A percentile compares a stretch with the other conserved stretches of the same genome.
These are phyloP conservation scores for Thyatira batis DNA, from an alignment of 2,888 invertebrate genomes.

Conservation along the genomic window DNA sequence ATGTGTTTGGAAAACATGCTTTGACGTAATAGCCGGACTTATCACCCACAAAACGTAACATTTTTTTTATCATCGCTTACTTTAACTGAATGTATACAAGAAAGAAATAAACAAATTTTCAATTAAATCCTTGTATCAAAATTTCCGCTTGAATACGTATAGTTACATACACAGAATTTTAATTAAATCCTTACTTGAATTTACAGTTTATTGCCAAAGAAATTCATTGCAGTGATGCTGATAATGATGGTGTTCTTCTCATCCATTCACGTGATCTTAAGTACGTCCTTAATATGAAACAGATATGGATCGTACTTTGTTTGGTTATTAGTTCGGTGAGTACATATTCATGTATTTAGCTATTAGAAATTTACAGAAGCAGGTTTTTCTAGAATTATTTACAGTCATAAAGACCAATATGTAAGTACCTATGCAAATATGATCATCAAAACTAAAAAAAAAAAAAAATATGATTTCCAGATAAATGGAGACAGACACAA, in stretches of 20 bases:
- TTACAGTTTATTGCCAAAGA: constrained; percentile 47
- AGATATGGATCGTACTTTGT: constrained; percentile 45
- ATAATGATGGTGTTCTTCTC: constrained; percentile 44
- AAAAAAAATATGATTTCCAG: constrained; percentile 30
- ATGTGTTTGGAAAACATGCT: too few relatives aligned
- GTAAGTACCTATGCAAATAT: too few relatives aligned
- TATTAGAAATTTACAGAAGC: too few relatives aligned
- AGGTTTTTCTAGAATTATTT: too few relatives aligned
- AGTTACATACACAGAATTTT: constrained; percentile 42
- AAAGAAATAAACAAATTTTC: background rate
- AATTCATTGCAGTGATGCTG: constrained; percentile 40
- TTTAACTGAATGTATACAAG: background rate
- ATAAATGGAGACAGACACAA: constrained; percentile 40
- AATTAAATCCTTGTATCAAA: background rate
- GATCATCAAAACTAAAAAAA: constrained; percentile 8
- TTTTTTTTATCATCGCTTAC: background rate
- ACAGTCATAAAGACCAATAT: too few relatives aligned
- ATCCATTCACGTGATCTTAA: constrained; percentile 37
- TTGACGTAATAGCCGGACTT: background rate
- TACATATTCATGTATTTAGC: too few relatives aligned
- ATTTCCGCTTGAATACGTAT: constrained; percentile 37
- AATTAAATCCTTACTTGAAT: constrained; percentile 48
- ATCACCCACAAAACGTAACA: background rate
- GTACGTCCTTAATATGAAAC: constrained; percentile 63
- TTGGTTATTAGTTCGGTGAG: constrained; percentile 53